Evolutionary conservation across 1,140 invertebrate genomes (phyloP).

Genomic region (Pachyrhynchus sulphureomaculatus): DNA sequence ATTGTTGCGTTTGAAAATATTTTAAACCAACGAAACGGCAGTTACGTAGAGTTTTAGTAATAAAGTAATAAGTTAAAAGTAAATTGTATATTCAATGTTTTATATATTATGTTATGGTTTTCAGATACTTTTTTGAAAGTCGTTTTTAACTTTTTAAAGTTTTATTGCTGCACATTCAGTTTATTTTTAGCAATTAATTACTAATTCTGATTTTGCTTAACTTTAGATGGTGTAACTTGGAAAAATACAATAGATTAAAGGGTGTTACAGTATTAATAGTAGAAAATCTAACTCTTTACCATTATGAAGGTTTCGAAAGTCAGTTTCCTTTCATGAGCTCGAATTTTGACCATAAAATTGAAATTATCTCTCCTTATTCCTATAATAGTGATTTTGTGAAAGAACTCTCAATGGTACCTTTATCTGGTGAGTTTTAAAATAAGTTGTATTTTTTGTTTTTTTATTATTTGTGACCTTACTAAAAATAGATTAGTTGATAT

Average conservation of each 20-base stretch:
- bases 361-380: constrained; percentile 70
- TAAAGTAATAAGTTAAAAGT: too few relatives aligned
- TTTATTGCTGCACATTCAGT: too few relatives aligned
- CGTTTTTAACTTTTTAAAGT: too few relatives aligned
- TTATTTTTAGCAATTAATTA: too few relatives aligned
- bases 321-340: constrained; percentile 60
- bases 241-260: constrained; percentile 68
- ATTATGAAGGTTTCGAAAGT: constrained; percentile 68
- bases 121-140: too few relatives aligned
- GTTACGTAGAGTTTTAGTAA: too few relatives aligned
- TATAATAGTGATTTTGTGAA: constrained; percentile 72
- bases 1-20: too few relatives aligned
- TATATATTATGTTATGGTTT: too few relatives aligned
- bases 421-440: constrained; percentile 55
- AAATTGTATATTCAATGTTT: too few relatives aligned
- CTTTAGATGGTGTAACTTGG: constrained; percentile 78
- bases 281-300: constrained; percentile 73
- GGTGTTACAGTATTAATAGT: constrained; percentile 74
- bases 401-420: constrained; percentile 73
- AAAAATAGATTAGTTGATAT: too few relatives aligned
- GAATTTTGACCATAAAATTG: constrained; percentile 65
- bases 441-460: neutral
- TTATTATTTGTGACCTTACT: neutral
- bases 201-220: too few relatives aligned
- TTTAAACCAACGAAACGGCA: too few relatives aligned